Base-by-base conservation (phyloP, 2,113 vertebrate genomes). In the Oryzias melastigma region DNA sequence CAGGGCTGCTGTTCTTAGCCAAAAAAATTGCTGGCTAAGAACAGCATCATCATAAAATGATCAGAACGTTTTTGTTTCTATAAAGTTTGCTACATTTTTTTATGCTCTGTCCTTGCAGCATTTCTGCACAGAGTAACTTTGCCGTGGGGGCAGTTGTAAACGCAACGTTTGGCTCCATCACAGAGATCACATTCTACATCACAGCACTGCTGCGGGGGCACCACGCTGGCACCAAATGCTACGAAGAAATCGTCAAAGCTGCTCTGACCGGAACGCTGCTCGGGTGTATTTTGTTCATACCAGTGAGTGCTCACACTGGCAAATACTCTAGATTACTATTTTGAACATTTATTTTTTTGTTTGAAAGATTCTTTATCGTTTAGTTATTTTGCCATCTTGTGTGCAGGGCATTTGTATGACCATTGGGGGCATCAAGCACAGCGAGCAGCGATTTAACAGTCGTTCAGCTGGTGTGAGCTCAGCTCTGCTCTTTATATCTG, bases 121-220 rank as follows among this genome's bases (percentile, higher is more conserved):
- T 97, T 81, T 96, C 95, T 0, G 95, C 95, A 2, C 95, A 96
- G 89, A 95, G 95, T 68, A 95, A 93, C 75, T 96, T 95, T 0
- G 95, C 95, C 0, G 90, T 96, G 63, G 95, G 95, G 0, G 95
- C 94, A 0, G 95, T 96, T 83, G 93, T 97, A 48, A 97, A 95
- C 0, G 95, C 95, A 4, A 94, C 95, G 0, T 96, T 95, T 0
- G 95, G 95, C 53, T 96, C 95, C 80, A 93, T 95, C 84, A 94
- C 92, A 0, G 95, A 97, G 83, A 91, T 96, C 73, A 95, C 94
- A 5, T 96, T 97, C 85, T 97, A 95, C 90, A 95, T 97, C 91
- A 93, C 93, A 0, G 95, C 94, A 0, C 87, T 97, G 63, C 90
- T 95, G 63, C 93, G 91, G 73, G 95, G 94, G 8, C 86, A 91